Percentiles rank a stretch among this genome's conserved stretches.
Conservation (phyloP, 2,888 invertebrate species). For the Sinopyrophorus schimmeli region DNA sequence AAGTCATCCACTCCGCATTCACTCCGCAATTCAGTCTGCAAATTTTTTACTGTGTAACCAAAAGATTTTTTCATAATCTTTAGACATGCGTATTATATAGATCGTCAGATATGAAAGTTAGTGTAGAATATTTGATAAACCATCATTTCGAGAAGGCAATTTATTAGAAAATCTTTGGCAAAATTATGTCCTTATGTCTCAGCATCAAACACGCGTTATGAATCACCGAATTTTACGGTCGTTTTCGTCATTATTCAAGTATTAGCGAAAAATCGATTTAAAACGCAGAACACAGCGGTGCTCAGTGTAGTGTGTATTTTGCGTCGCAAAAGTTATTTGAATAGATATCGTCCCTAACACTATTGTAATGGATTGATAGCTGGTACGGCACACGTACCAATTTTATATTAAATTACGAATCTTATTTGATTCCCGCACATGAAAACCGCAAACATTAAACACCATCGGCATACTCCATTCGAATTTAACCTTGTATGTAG, state of each 20-base stretch:
- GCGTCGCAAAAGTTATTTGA: slow-evolving; percentile 17
- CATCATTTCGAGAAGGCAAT: slow-evolving; percentile 11
- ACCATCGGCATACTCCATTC: slow-evolving; percentile 14
- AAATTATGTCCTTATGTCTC: slow-evolving; percentile 19
- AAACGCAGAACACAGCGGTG: slow-evolving; percentile 9
- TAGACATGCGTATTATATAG: too few relatives aligned
- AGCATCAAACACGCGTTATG: slow-evolving; percentile 24
- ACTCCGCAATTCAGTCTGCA: too few relatives aligned
- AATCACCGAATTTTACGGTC: slow-evolving; percentile 28
- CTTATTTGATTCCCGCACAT: slow-evolving; percentile 26
- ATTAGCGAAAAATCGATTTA: slow-evolving; percentile 27
- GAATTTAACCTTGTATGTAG: slow-evolving; percentile 16
- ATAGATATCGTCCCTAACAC: slow-evolving; percentile 16
- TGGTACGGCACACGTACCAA: slow-evolving; percentile 27
- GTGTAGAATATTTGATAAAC: too few relatives aligned
- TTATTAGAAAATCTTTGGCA: slow-evolving; percentile 15
- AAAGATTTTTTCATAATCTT: too few relatives aligned
- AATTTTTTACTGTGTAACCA: too few relatives aligned
- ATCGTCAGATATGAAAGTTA: too few relatives aligned
- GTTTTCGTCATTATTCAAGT: slow-evolving; percentile 29
- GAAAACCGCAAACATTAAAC: slow-evolving; percentile 27
- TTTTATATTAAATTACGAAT: slow-evolving; percentile 28
- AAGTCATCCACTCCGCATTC: too few relatives aligned
- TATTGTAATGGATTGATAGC: slow-evolving; percentile 21
- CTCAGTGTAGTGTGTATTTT: slow-evolving; percentile 13